phyloP scores from a whole-genome alignment of 2,888 invertebrate genomes.

The Tholera decimalis region DNA sequence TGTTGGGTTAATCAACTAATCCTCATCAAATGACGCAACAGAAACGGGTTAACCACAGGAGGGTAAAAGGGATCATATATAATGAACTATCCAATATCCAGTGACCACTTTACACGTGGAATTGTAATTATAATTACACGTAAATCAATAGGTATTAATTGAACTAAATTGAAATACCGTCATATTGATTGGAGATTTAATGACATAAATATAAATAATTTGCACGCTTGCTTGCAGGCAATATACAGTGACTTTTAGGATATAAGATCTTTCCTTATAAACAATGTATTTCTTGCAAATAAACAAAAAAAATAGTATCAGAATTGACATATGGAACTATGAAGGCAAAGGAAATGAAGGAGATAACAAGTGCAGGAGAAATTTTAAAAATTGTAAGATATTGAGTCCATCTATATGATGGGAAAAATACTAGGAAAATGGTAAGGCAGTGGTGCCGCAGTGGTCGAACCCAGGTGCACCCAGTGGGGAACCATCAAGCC shows the following conservation, averaged over 20 bases:
- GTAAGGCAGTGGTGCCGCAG: no score
- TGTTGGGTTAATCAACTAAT: constrained; percentile 39
- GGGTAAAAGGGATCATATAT: constrained; percentile 9
- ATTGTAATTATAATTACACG: constrained; percentile 1
- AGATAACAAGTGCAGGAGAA: neutral
- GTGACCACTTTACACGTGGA: constrained; percentile 17
- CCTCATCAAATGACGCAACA: constrained; percentile 25
- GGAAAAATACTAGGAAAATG: no score
- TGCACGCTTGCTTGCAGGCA: no score
- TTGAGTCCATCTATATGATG: no score
- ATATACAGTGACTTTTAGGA: no score
- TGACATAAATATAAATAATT: no score
- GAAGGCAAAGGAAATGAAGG: neutral
- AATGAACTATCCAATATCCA: constrained; percentile 31
- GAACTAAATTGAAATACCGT: neutral
- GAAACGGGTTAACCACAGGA: constrained; percentile 28
- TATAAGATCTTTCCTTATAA: no score
- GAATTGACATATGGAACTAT: neutral
- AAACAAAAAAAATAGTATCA: no score
- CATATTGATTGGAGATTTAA: constrained; percentile 7
- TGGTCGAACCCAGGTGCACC: no score
- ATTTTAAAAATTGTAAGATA: neutral
- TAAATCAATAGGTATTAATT: constrained; percentile 2
- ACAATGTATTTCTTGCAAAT: no score
- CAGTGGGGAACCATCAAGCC: no score